Base-by-base conservation (phyloP, 2,888 invertebrate genomes). In the Cephus nigrinus region DNA sequence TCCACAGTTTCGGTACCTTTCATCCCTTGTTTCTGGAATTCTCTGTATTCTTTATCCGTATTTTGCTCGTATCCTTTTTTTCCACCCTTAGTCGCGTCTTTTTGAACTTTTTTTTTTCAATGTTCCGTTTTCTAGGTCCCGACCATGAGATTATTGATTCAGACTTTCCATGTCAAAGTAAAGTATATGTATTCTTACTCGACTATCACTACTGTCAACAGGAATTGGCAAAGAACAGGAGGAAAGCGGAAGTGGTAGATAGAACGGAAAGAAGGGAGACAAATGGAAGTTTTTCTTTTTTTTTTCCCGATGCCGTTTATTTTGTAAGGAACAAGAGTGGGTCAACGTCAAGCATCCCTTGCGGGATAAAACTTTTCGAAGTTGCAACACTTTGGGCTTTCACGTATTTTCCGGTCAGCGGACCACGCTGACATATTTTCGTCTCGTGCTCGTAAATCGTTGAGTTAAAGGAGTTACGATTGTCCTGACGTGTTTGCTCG, bases 401-500 rank as follows among this genome's bases (percentile, higher is more conserved):
- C 15, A 31, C 31, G 71, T 75, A 75, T 78, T 78, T 78, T 30
- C 72, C 69, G 78, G 75, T 75, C 78, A 75, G 31, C 73, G 78
- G 72, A 23, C 55, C 78, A 68, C 34, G 40, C 34, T 55, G 72
- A 40, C 40, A 75, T 78, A 78, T 78, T 78, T 78, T 75, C 75
- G 72, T 75, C 73, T 68, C n/a, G 15, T 31, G 74, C 74, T 69
- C 74, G 74, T 75, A 77, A 77, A 77, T 77, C 77, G 72, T 69
- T 78, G 78, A 78, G 33, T 78, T 69, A 73, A 72, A 78, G 72
- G 75, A 78, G 72, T 78, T 78, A 75, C 75, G 75, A 78, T 78
- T 78, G 78, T 78, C 78, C 33, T 76, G 78, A 78, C 78, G 75
- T 78, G 78, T 78, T 71, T 78, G 72, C 78, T 75, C 71, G 72